These are phyloP conservation scores for Drosophila austrosaltans DNA, from an alignment of 2,888 invertebrate species.

Conservation along the genomic window DNA sequence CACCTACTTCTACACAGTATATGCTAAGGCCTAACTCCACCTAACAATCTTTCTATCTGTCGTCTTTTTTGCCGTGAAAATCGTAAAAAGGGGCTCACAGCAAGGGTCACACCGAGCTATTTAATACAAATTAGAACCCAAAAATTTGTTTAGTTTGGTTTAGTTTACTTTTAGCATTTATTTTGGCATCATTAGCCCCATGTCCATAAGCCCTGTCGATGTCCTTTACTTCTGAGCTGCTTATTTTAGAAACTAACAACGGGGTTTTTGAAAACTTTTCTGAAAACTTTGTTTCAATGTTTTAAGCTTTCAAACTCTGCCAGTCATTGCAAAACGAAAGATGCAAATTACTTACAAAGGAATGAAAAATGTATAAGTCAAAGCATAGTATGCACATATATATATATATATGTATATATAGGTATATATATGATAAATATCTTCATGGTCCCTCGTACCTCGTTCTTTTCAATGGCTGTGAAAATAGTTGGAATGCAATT, in stretches of 20 bases:
- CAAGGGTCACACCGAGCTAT: constrained; percentile 27
- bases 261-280: not conserved
- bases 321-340: constrained; percentile 30
- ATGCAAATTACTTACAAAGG: constrained; percentile 22
- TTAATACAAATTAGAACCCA: constrained; percentile 54
- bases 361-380: constrained; percentile 43
- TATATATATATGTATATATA: not conserved
- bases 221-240: constrained; percentile 20
- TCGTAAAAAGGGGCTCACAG: not conserved
- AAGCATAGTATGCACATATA: not conserved
- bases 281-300: constrained; percentile 18
- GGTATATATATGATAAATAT: constrained; percentile 18
- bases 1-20: not conserved
- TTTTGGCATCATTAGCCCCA: not conserved
- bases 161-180: not conserved
- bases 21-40: not conserved
- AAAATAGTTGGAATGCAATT: constrained; percentile 39
- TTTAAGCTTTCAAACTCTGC: constrained; percentile 21
- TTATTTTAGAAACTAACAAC: constrained; percentile 11
- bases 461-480: not conserved
- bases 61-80: not conserved
- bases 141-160: constrained; percentile 34
- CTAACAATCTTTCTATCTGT: not conserved
- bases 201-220: constrained; percentile 13
- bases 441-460: constrained; percentile 18